These are phyloP conservation scores for Drepanosiphum platanoidis DNA, from an alignment of 2,888 invertebrate species.

Conservation along the genomic window DNA sequence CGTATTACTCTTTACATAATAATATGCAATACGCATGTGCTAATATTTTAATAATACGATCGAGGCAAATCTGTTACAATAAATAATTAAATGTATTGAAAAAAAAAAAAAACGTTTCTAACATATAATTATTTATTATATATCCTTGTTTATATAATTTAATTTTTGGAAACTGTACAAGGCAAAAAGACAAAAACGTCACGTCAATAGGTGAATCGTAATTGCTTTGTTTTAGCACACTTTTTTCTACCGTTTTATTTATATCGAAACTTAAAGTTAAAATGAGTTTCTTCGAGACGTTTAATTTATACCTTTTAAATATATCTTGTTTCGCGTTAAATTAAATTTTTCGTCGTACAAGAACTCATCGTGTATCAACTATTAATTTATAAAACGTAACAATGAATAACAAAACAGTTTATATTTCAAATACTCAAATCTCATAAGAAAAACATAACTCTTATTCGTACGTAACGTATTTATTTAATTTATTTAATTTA, in stretches of 20 bases:
- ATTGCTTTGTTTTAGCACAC: background rate
- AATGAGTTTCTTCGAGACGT: background rate
- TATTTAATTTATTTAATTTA: too few species aligned
- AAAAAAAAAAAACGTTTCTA: background rate
- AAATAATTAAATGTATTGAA: background rate
- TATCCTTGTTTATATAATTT: background rate
- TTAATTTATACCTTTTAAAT: background rate
- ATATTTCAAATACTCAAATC: background rate
- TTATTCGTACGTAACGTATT: too few species aligned
- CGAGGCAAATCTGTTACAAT: background rate
- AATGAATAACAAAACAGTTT: too few species aligned
- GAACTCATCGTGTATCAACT: background rate
- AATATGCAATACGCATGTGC: too few species aligned
- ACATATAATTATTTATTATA: background rate
- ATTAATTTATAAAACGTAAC: background rate
- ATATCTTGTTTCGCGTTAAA: background rate
- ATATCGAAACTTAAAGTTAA: background rate
- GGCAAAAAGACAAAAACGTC: background rate
- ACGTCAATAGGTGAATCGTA: background rate
- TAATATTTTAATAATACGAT: background rate
- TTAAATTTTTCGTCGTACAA: background rate
- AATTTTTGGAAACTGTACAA: background rate
- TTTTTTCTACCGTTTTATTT: background rate
- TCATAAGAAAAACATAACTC: background rate
- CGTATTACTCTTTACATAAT: too few species aligned